These are phyloP conservation scores for Lepeophtheirus salmonis DNA, from an alignment of 1,140 invertebrate species.

Conservation along the genomic window DNA sequence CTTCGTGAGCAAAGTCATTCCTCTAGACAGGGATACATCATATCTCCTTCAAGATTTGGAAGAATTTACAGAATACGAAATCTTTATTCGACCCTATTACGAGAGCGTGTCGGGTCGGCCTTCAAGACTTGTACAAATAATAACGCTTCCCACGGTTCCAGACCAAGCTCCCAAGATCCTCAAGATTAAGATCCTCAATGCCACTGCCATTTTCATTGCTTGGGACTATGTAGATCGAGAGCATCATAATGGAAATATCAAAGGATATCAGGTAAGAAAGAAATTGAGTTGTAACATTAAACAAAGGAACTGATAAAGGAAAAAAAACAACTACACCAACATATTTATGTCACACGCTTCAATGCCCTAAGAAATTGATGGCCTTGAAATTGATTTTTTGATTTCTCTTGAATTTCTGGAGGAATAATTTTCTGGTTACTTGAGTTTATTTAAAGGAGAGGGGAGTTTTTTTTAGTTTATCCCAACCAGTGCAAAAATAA, in stretches of 20 bases:
- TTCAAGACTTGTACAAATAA: constrained; percentile 45
- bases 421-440: too few relatives aligned
- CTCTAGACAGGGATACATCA: neutral
- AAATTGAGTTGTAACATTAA: too few relatives aligned
- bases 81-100: constrained; percentile 57
- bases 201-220: constrained; percentile 8
- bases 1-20: neutral
- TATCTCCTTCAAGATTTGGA: constrained; percentile 38
- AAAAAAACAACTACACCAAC: too few relatives aligned
- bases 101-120: constrained; percentile 53
- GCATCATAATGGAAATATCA: constrained; percentile 9
- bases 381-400: too few relatives aligned
- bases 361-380: too few relatives aligned
- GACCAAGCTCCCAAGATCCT: neutral
- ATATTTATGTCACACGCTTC: too few relatives aligned
- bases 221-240: neutral
- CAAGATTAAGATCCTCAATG: constrained; percentile 10
- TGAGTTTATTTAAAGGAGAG: too few relatives aligned
- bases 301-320: too few relatives aligned
- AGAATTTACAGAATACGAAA: constrained; percentile 50
- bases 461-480: too few relatives aligned
- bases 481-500: too few relatives aligned
- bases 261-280: constrained; percentile 12
- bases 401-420: too few relatives aligned
- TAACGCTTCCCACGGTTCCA: constrained; percentile 44